Percentiles rank a stretch among this genome's conserved stretches.
phyloP scores from a whole-genome alignment of 1,140 invertebrate species.

The Drosophila nasuta region DNA sequence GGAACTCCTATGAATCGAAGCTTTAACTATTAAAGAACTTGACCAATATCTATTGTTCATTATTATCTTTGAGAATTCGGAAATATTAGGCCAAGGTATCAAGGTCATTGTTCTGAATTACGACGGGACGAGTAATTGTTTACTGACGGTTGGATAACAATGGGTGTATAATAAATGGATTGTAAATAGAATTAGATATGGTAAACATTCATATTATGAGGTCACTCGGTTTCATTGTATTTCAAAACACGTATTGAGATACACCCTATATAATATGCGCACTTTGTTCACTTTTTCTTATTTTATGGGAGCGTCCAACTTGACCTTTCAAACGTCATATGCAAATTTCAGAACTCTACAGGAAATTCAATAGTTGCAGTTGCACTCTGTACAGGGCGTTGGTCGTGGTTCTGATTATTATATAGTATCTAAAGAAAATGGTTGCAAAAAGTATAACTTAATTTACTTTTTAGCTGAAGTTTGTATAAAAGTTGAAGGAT shows the following conservation, averaged over 20 bases:
- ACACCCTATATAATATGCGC: not conserved
- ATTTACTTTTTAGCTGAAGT: too few relatives aligned
- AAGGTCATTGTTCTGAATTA: constrained; percentile 27
- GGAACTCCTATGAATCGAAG: constrained; percentile 29
- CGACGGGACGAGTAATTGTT: constrained; percentile 2
- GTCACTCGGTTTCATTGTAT: not conserved
- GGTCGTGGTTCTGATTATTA: not conserved
- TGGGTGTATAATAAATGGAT: constrained; percentile 2
- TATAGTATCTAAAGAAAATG: not conserved
- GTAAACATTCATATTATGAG: not conserved
- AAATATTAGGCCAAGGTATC: constrained; percentile 8
- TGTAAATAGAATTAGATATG: constrained; percentile 1
- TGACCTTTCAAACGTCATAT: constrained; percentile 21
- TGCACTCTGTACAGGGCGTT: not conserved
- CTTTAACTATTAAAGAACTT: constrained; percentile 38
- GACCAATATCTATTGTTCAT: constrained; percentile 29
- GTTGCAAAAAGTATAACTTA: too few relatives aligned
- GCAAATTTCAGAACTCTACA: constrained; percentile 1
- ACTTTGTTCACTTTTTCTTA: not conserved
- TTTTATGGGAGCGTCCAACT: not conserved
- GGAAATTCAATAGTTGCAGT: not conserved
- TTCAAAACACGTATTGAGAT: not conserved
- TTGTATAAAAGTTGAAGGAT: too few relatives aligned
- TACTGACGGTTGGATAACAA: constrained; percentile 15
- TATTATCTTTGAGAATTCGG: not conserved